phyloP scores from a whole-genome alignment of 2,888 invertebrate species.

The Parnassius smintheus region DNA sequence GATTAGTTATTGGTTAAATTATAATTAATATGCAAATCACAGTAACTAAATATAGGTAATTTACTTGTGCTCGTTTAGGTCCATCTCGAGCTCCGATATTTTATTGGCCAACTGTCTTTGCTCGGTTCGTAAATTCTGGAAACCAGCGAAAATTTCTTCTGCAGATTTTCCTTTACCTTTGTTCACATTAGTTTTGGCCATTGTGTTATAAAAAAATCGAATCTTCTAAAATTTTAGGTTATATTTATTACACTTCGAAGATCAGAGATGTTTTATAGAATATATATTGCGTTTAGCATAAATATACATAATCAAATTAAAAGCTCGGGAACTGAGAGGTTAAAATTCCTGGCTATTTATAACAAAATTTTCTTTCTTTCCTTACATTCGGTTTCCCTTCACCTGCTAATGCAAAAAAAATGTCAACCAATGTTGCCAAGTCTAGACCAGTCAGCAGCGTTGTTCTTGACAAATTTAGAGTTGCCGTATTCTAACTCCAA shows the following conservation, averaged over 20 bases:
- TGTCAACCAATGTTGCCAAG: too few species aligned
- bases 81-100: conserved; percentile 95
- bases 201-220: conserved; percentile 30
- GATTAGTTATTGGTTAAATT: neutral
- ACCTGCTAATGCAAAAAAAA: too few species aligned
- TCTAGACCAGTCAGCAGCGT: too few species aligned
- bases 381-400: too few species aligned
- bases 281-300: too few species aligned
- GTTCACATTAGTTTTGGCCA: conserved; percentile 61
- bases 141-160: conserved; percentile 92
- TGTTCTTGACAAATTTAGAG: too few species aligned
- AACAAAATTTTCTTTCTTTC: too few species aligned
- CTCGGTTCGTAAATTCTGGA: conserved; percentile 92
- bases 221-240: conserved; percentile 15
- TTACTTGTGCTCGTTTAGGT: conserved; percentile 98
- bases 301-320: too few species aligned
- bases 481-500: too few species aligned
- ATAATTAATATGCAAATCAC: neutral
- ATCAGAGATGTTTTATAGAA: too few species aligned
- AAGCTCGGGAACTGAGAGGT: too few species aligned
- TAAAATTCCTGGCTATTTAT: too few species aligned
- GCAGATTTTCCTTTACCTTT: conserved; percentile 76
- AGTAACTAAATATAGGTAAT: conserved; percentile 38
- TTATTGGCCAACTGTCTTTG: conserved; percentile 93
- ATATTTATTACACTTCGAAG: conserved; percentile 5